Conservation (phyloP, 2,797 vertebrate genomes). For the Lutjanus argentimaculatus region DNA sequence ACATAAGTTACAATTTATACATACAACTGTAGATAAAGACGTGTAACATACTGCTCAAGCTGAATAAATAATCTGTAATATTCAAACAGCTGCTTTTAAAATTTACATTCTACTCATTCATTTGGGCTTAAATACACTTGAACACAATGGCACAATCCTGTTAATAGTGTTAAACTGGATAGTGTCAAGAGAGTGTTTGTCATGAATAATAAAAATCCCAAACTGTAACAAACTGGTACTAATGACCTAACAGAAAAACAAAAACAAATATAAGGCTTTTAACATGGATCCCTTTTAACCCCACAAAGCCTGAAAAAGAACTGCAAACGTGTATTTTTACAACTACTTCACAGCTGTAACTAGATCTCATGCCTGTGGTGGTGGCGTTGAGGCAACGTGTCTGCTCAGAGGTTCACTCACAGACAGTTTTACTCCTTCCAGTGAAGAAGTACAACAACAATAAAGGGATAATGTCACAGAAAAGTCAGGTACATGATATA, state of each 20-base stretch:
- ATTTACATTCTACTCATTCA: slow-evolving; percentile 50
- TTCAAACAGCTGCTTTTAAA: slow-evolving; percentile 57
- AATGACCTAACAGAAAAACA: slow-evolving; percentile 23
- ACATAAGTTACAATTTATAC: slow-evolving; percentile 73
- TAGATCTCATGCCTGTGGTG: not conserved
- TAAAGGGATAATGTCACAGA: slow-evolving; percentile 1
- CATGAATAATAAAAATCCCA: slow-evolving; percentile 6
- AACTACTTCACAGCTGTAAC: not conserved
- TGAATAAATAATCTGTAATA: slow-evolving; percentile 76
- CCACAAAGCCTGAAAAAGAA: slow-evolving; percentile 14
- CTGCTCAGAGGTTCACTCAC: not conserved
- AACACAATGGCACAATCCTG: not conserved
- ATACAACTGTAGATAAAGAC: slow-evolving; percentile 61
- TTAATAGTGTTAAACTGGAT: slow-evolving; percentile 27
- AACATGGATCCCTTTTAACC: slow-evolving; percentile 14
- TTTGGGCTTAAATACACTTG: slow-evolving; percentile 32
- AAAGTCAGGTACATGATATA: not conserved
- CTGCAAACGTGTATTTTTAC: not conserved
- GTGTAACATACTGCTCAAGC: slow-evolving; percentile 66
- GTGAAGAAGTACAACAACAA: not conserved
- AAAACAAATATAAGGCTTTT: not conserved
- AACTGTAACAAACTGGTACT: slow-evolving; percentile 25
- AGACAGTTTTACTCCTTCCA: not conserved
- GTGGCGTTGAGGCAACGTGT: not conserved
- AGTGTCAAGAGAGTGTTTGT: slow-evolving; percentile 3